Evolutionary conservation across 2,113 vertebrate genomes (phyloP).

Genomic region (Aix galericulata): DNA sequence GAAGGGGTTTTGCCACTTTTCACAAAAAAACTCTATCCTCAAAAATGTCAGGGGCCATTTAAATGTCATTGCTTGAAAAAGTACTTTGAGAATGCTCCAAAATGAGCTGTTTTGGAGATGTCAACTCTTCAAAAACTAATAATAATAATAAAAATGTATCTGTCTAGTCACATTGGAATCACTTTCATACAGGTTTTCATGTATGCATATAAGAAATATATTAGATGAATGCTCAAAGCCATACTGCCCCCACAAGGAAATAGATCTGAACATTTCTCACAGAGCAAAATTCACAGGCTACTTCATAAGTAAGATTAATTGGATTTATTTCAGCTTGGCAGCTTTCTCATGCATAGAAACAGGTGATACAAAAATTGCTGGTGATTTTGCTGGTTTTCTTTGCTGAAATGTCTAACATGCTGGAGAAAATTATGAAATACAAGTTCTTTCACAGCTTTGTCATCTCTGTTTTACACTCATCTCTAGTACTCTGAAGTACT

Average conservation of each 20-base stretch:
- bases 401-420: not conserved
- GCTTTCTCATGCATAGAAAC: not conserved
- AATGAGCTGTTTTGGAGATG: not conserved
- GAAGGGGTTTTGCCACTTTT: conserved; percentile 9
- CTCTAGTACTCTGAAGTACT: not conserved
- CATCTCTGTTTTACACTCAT: not conserved
- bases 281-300: not conserved
- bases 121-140: not conserved
- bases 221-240: not conserved
- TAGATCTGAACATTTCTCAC: not conserved
- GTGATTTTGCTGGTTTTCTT: not conserved
- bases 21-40: not conserved
- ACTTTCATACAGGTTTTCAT: not conserved
- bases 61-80: conserved; percentile 29
- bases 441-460: not conserved
- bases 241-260: not conserved
- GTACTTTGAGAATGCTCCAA: not conserved
- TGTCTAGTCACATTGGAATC: not conserved
- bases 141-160: not conserved
- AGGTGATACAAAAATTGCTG: not conserved
- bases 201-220: not conserved
- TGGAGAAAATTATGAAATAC: not conserved
- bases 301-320: not conserved
- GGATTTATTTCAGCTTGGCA: not conserved
- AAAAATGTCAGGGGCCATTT: conserved; percentile 26